These are phyloP conservation scores for Cirrhinus mrigala DNA, from an alignment of 2,797 vertebrate species.

Conservation along the genomic window DNA sequence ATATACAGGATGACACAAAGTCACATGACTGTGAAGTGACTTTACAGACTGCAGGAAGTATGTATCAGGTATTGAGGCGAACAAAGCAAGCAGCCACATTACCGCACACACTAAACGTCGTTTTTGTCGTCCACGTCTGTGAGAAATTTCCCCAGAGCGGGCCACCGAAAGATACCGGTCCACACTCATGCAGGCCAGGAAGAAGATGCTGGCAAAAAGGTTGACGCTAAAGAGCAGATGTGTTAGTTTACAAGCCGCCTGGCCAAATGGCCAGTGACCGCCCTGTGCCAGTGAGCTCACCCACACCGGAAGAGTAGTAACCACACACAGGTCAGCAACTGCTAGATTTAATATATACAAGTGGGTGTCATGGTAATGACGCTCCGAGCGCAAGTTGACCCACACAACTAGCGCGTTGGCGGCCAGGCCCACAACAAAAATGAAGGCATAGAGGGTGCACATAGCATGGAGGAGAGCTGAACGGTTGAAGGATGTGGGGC, in stretches of 20 bases:
- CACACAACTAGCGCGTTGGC: conserved; percentile 93
- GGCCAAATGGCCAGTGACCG: conserved; percentile 93
- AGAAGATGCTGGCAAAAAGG: conserved; percentile 95
- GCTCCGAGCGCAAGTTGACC: conserved; percentile 90
- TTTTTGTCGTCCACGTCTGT: conserved; percentile 75
- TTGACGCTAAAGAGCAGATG: conserved; percentile 95
- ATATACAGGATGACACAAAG: conserved; percentile 89
- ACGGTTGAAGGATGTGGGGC: conserved; percentile 81
- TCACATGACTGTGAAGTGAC: conserved; percentile 78
- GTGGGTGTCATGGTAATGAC: conserved; percentile 88
- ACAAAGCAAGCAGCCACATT: conserved; percentile 92
- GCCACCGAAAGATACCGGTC: conserved; percentile 90
- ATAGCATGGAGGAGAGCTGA: conserved; percentile 85
- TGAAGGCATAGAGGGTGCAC: conserved; percentile 90
- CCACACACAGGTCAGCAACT: conserved; percentile 90
- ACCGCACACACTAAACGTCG: conserved; percentile 83
- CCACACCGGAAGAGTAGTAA: conserved; percentile 92
- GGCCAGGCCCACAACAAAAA: conserved; percentile 89
- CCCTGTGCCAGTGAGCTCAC: conserved; percentile 90
- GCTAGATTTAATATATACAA: conserved; percentile 94
- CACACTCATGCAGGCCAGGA: conserved; percentile 95
- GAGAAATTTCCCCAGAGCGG: conserved; percentile 67
- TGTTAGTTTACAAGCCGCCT: conserved; percentile 90
- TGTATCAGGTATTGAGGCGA: conserved; percentile 88
- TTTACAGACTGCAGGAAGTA: conserved; percentile 89